Conservation (phyloP, 1,140 invertebrate species). For the Pantala flavescens region DNA sequence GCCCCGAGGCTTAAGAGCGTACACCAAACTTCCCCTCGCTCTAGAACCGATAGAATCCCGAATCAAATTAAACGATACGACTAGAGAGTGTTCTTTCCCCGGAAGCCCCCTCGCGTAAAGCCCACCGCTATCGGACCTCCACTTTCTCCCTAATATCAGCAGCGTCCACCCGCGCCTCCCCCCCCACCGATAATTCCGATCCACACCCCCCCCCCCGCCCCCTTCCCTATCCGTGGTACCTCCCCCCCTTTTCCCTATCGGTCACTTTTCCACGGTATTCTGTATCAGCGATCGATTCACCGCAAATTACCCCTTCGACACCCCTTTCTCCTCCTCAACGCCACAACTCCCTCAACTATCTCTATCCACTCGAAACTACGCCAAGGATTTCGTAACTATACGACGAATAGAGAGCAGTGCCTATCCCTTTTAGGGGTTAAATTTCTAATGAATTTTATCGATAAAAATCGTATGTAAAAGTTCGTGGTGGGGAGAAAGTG, state of each 20-base stretch:
- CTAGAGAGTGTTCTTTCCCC: background rate
- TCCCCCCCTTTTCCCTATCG: background rate
- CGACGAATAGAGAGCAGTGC: too few relatives aligned
- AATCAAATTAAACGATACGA: slow-evolving; percentile 10
- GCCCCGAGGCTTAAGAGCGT: background rate
- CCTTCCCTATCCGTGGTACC: background rate
- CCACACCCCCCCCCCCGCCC: background rate
- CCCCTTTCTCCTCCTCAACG: background rate
- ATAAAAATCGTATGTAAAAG: too few relatives aligned
- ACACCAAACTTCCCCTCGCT: background rate
- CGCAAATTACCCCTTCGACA: background rate
- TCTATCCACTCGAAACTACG: too few relatives aligned
- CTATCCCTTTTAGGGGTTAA: too few relatives aligned
- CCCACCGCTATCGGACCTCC: background rate
- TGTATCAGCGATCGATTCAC: background rate
- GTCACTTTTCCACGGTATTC: slow-evolving; percentile 4
- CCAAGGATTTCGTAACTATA: too few relatives aligned
- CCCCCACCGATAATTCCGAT: background rate
- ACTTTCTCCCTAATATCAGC: background rate
- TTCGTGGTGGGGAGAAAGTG: too few relatives aligned
- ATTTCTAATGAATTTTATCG: too few relatives aligned
- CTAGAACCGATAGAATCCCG: background rate
- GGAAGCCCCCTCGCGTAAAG: background rate
- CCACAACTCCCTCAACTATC: background rate
- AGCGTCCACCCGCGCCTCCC: background rate